A percentile compares a stretch with the other conserved stretches of the same genome.
These are phyloP conservation scores for Lamprotornis superbus DNA, from an alignment of 2,113 vertebrate species.

Conservation along the genomic window DNA sequence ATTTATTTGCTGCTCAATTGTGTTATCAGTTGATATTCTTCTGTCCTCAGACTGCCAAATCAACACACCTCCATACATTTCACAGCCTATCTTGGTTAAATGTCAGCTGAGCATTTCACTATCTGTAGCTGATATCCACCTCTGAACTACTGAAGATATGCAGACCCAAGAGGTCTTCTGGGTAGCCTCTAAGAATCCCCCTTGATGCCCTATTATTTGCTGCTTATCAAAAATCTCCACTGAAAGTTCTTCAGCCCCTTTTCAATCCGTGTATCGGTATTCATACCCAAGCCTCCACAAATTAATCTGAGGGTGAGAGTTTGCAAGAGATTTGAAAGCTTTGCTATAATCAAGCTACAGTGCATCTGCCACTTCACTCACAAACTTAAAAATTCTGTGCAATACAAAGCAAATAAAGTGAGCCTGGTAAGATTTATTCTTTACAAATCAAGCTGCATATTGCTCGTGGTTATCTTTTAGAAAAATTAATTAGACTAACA, in stretches of 20 bases:
- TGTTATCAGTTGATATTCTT: neutral
- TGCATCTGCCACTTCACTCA: neutral
- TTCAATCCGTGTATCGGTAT: neutral
- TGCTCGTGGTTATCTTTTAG: slow-evolving; percentile 35
- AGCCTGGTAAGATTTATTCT: neutral
- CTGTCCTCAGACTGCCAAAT: neutral
- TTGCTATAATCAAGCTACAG: neutral
- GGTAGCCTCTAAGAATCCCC: neutral
- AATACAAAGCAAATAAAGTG: neutral
- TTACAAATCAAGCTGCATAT: slow-evolving; percentile 33
- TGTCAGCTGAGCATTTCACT: neutral
- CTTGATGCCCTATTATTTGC: neutral
- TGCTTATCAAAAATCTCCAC: slow-evolving; percentile 4
- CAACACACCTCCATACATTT: neutral
- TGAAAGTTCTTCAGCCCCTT: neutral
- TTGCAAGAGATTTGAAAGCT: slow-evolving; percentile 25
- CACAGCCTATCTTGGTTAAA: neutral
- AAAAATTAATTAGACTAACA: slow-evolving; percentile 54
- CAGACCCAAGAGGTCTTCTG: neutral
- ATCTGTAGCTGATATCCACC: neutral
- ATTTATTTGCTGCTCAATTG: neutral
- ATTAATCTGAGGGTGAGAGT: slow-evolving; percentile 32
- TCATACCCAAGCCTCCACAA: neutral
- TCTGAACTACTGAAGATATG: neutral
- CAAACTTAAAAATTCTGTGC: neutral